Base-by-base conservation (phyloP, 2,888 invertebrate species). In the Catocala sponsa region DNA sequence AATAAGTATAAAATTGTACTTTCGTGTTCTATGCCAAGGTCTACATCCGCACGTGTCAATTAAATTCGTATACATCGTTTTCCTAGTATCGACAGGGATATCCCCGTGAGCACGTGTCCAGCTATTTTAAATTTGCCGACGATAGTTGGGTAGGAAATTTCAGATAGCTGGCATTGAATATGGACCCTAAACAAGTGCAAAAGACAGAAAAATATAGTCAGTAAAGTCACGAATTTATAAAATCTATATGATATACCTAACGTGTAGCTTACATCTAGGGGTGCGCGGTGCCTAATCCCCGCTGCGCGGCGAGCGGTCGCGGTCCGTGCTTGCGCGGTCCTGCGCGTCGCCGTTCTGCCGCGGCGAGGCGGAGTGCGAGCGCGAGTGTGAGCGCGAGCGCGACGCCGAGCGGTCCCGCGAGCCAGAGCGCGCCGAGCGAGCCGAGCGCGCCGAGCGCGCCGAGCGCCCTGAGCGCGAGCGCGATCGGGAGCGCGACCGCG, bases 221-320 rank as follows among this genome's bases (percentile, higher is more conserved):
- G 54, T 54, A 67, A 83, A 81, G 87, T 81, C 85, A 83, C 81
- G 78, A 76, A 59, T 76, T 74, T 70, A 73, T 70, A 67, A 78
- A 74, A 80, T 66, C 74, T 78, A 72, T 64, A 59, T 46, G 63
- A 55, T 81, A 81, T 69, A 63, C 54, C 72, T 83, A 82, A 12
- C 9, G 38, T 13, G 59, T 63, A 68, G 12, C 64, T 66, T 66
- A 76, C 9, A 60, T 47, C 44, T 70, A 68, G 38, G 47, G 50
- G 55, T 56, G 38, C 25, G 25, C 25, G 43, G 9, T 9, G 41
- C 63, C 68, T 91, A 94, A 47, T 94, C 94, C 43, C 92, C 94
- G 70, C 94, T 94, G 61, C 92, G 90, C 0, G 94, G 94, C 13
- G 94, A 93, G 76, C 92, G 91, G 32, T 93, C 91, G 15, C 92